These are phyloP conservation scores for Pocillopora meandrina DNA, from an alignment of 92 coral and sea anemone genomes.

Conservation along the genomic window DNA sequence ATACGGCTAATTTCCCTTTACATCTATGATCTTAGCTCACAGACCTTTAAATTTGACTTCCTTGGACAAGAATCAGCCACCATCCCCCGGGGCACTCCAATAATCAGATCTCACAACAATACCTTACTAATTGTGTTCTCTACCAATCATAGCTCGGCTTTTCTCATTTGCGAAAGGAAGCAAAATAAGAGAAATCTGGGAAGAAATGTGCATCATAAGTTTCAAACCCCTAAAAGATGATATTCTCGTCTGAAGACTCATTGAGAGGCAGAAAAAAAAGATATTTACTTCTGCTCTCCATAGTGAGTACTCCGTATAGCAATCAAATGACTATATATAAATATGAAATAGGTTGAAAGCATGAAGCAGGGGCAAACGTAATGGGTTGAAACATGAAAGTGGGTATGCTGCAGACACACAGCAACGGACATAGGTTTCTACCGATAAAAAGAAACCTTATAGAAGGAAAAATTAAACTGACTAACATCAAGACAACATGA, in stretches of 20 bases:
- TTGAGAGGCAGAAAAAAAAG: no score
- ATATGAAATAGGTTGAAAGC: no score
- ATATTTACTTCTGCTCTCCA: no score
- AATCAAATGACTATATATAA: no score
- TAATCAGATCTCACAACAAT: constrained; percentile 26
- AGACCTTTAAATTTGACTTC: background rate
- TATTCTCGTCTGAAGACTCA: background rate
- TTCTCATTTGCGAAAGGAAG: background rate
- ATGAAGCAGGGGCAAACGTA: no score
- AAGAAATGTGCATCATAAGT: background rate
- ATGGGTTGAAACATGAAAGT: no score
- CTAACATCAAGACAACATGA: no score
- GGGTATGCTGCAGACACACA: no score
- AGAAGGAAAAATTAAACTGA: no score
- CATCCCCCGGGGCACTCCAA: constrained; percentile 22
- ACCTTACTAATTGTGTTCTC: constrained; percentile 15
- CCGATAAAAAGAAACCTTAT: no score
- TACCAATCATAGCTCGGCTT: constrained; percentile 18
- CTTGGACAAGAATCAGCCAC: constrained; percentile 13
- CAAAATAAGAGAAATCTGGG: constrained; percentile 17
- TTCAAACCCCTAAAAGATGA: background rate
- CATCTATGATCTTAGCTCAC: background rate
- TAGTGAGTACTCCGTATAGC: no score
- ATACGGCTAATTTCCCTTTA: background rate
- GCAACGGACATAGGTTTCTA: no score